Percentiles rank a stretch among this genome's conserved stretches.
These are phyloP conservation scores for Phalacrocorax pelagicus DNA, from an alignment of 2,113 vertebrate species.

Conservation along the genomic window DNA sequence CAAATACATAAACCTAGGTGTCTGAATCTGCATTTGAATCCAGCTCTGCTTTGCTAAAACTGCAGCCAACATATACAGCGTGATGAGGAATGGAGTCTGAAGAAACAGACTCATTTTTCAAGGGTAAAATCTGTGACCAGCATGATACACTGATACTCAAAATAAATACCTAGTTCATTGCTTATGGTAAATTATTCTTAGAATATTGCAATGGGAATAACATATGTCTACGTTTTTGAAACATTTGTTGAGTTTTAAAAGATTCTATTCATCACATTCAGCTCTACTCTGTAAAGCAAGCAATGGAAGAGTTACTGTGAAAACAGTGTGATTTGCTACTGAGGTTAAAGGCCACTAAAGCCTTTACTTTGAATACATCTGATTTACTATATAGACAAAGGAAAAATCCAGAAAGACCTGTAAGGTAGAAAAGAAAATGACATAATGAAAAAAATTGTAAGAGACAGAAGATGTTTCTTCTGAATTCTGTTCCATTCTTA, in stretches of 20 bases:
- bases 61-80: neutral
- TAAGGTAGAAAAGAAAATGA: neutral
- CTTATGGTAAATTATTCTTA: constrained; percentile 12
- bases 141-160: neutral
- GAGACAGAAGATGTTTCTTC: neutral
- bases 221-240: neutral
- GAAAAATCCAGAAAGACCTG: neutral
- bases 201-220: neutral
- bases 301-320: neutral
- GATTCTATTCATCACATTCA: neutral
- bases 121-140: neutral
- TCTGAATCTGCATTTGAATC: neutral
- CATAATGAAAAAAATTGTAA: neutral
- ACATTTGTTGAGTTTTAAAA: constrained; percentile 6
- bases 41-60: neutral
- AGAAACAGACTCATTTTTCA: neutral
- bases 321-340: neutral
- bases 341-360: neutral
- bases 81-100: neutral
- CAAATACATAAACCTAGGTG: neutral
- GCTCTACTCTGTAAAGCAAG: neutral
- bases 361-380: neutral
- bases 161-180: neutral
- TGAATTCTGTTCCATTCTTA: neutral
- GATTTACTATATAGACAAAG: neutral